Percentiles rank a stretch among this genome's conserved stretches.
Evolutionary conservation across 2,888 invertebrate species (phyloP).

Genomic region (Chesias legatella): DNA sequence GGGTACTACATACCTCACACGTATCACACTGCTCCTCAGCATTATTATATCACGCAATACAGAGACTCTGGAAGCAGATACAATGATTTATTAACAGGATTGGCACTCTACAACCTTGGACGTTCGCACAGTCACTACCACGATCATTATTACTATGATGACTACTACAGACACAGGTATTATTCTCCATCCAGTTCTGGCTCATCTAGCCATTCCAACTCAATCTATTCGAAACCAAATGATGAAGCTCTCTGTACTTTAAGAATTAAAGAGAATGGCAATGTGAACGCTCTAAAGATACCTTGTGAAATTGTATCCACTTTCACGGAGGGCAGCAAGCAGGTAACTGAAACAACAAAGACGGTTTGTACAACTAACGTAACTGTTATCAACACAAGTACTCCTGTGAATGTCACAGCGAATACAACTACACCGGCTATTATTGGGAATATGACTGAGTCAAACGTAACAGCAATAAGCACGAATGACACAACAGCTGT

Average conservation of each 20-base stretch:
- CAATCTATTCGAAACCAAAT: constrained; percentile 30
- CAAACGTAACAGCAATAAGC: constrained; percentile 8
- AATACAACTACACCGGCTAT: constrained; percentile 5
- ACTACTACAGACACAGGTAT: constrained; percentile 59
- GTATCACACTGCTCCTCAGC: constrained; percentile 58
- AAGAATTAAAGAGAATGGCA: constrained; percentile 54
- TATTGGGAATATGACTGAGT: constrained; percentile 7
- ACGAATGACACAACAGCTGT: not conserved
- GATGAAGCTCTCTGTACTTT: constrained; percentile 55
- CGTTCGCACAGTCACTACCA: constrained; percentile 58
- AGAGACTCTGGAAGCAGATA: constrained; percentile 63
- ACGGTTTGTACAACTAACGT: constrained; percentile 54
- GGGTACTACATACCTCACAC: constrained; percentile 25
- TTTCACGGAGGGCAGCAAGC: constrained; percentile 55
- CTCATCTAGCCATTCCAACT: too few relatives aligned
- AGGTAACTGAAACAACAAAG: constrained; percentile 37
- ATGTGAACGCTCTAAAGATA: constrained; percentile 51
- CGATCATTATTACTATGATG: constrained; percentile 62
- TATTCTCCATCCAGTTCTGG: constrained; percentile 23
- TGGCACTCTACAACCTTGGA: constrained; percentile 65
- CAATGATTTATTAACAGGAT: constrained; percentile 60
- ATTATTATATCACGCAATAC: constrained; percentile 61
- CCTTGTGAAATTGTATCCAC: constrained; percentile 74
- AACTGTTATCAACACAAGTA: constrained; percentile 33
- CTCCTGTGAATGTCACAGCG: constrained; percentile 6